Conservation (phyloP, 2,888 invertebrate genomes). For the Sacculina carcini region DNA sequence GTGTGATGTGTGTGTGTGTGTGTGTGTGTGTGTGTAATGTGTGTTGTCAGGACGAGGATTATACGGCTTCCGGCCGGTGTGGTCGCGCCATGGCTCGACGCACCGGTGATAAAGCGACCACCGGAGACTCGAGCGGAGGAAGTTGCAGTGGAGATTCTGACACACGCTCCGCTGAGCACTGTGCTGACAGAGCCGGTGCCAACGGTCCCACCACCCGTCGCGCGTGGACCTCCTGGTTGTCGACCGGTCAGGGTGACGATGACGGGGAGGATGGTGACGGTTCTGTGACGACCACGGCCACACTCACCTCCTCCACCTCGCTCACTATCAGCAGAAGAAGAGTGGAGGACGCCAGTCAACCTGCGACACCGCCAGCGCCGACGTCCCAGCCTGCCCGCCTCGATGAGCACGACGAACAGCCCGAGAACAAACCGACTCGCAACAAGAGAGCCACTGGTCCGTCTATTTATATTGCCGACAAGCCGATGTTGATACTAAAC, state of each 20-base stretch:
- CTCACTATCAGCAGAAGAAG: conserved; percentile 11
- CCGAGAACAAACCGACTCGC: neutral
- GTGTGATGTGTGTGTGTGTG: neutral
- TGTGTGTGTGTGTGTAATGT: neutral
- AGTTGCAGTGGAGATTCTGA: conserved; percentile 5
- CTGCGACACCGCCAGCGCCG: neutral
- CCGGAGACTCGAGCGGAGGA: neutral
- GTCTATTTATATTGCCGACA: too few species aligned
- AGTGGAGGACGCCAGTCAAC: too few species aligned
- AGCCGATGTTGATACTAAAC: too few species aligned
- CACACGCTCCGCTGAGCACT: conserved; percentile 16
- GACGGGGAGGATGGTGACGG: conserved; percentile 3
- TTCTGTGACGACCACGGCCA: neutral
- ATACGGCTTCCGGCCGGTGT: conserved; percentile 5
- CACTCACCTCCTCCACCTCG: conserved; percentile 7
- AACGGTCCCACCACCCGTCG: conserved; percentile 38
- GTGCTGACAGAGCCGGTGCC: conserved; percentile 16
- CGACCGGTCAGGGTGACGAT: conserved; percentile 7
- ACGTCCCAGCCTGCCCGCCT: neutral
- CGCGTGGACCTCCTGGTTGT: conserved; percentile 45
- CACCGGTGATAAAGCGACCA: neutral
- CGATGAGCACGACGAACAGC: neutral
- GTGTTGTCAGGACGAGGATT: neutral
- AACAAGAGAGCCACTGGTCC: too few species aligned
- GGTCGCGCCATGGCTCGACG: neutral